Evolutionary conservation across 1,140 invertebrate species (phyloP), one percentile per base, ranked within the genome.

Genomic region (Euwallacea fornicatus): DNA sequence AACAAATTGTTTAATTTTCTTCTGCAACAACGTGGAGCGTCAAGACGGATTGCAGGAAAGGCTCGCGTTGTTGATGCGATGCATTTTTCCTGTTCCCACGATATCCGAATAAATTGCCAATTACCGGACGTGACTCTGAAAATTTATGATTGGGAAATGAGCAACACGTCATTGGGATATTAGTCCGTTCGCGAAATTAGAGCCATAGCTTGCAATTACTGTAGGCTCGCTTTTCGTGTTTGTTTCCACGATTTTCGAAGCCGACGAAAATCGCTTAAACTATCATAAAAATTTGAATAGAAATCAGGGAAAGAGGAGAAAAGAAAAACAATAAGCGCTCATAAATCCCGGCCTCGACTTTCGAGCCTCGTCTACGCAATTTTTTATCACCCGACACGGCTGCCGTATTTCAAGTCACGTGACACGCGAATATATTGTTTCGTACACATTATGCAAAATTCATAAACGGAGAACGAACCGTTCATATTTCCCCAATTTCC

Each of bases 401-500:
- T 43, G 41, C 54, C 42, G 44, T 58, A 67, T 67, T 58, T 67
- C 44, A 67, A 41, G 55, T 67, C 65, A 67, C 65, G 65, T 67
- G 65, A 67, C 65, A 15, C 42, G 8, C 13, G 47, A 67, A 67
- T 67, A 67, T 67, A 67, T 67, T 67, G 65, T 67, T 59, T 43
- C 54, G 65, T 54, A 67, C 55, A 59, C 65, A 67, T 67, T 67
- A 67, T 67, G 65, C 65, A 67, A 67, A 67, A 67, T 67, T 67
- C 65, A 59, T 67, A 67, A 67, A 67, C 41, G 65, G 33, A 13
- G 65, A 66, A 67, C 65, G 55, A 67, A 67, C 65, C 54, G 65
- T 59, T 67, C 33, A 58, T 59, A 67, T 59, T 58, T 59, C 55
- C 42, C 54, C 15, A 66, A 64, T 42, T 42, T 42, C 11, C 59